These are phyloP conservation scores for Argentina silus DNA, from an alignment of 2,797 vertebrate species.

Conservation along the genomic window DNA sequence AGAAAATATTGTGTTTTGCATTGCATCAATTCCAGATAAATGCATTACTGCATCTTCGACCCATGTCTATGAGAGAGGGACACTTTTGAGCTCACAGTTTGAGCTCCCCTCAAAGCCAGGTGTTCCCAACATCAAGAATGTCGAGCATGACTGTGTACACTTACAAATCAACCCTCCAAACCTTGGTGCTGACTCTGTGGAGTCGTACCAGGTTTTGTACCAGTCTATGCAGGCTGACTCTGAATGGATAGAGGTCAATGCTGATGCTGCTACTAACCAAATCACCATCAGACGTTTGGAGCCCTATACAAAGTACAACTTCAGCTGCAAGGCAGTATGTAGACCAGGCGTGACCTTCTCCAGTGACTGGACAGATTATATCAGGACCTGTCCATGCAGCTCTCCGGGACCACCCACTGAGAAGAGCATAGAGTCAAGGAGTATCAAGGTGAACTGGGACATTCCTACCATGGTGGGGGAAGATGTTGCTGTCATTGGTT, in stretches of 20 bases:
- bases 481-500: constrained; percentile 21
- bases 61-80: constrained; percentile 45
- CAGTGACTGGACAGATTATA: background rate
- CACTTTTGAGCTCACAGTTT: constrained; percentile 27
- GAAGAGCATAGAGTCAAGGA: constrained; percentile 1
- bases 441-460: constrained; percentile 13
- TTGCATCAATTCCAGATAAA: constrained; percentile 40
- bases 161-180: constrained; percentile 29
- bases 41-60: constrained; percentile 37
- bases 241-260: constrained; percentile 35
- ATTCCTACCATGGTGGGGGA: constrained; percentile 33
- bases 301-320: background rate
- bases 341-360: background rate
- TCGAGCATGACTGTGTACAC: constrained; percentile 35
- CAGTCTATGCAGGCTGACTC: constrained; percentile 12
- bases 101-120: constrained; percentile 50
- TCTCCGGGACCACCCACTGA: constrained; percentile 33
- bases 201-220: constrained; percentile 37
- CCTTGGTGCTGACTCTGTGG: constrained; percentile 13
- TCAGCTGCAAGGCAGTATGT: constrained; percentile 7
- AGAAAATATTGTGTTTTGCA: constrained; percentile 37
- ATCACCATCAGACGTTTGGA: constrained; percentile 26
- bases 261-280: background rate
- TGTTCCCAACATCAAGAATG: constrained; percentile 4
- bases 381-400: constrained; percentile 36